These are phyloP conservation scores for Rousettus leschenaultii DNA, from an alignment of 2,113 vertebrate genomes.

Conservation along the genomic window DNA sequence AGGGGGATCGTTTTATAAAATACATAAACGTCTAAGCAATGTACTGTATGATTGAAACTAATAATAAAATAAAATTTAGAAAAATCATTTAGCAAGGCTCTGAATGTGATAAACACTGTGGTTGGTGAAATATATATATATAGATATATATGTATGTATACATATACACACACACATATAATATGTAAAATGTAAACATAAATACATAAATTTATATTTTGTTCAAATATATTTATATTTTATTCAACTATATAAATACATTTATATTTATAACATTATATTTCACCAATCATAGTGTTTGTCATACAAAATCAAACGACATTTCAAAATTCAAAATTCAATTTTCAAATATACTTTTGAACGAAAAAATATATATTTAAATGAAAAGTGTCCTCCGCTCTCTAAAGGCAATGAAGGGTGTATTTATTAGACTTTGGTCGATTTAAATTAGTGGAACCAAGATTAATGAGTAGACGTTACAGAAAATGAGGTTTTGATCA, in stretches of 20 bases:
- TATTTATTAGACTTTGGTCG: not conserved
- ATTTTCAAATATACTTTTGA: not conserved
- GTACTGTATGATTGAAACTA: too few relatives aligned
- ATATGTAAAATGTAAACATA: not conserved
- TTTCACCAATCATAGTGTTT: not conserved
- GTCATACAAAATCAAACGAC: not conserved
- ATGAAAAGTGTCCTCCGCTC: not conserved
- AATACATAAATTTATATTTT: not conserved
- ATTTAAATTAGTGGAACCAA: not conserved
- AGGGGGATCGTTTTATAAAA: too few relatives aligned
- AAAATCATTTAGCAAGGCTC: not conserved
- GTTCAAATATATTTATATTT: not conserved
- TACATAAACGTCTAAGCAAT: too few relatives aligned
- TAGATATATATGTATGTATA: too few relatives aligned
- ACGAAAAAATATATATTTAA: not conserved
- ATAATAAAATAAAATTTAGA: not conserved
- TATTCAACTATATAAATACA: not conserved
- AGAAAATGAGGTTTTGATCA: not conserved
- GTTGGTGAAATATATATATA: not conserved
- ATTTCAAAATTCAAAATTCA: not conserved
- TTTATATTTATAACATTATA: not conserved
- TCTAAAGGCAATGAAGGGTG: not conserved
- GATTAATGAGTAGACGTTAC: not conserved
- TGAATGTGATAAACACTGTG: not conserved
- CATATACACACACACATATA: too few relatives aligned